Base-by-base conservation (phyloP, 2,113 vertebrate genomes). In the Eleginops maclovinus region DNA sequence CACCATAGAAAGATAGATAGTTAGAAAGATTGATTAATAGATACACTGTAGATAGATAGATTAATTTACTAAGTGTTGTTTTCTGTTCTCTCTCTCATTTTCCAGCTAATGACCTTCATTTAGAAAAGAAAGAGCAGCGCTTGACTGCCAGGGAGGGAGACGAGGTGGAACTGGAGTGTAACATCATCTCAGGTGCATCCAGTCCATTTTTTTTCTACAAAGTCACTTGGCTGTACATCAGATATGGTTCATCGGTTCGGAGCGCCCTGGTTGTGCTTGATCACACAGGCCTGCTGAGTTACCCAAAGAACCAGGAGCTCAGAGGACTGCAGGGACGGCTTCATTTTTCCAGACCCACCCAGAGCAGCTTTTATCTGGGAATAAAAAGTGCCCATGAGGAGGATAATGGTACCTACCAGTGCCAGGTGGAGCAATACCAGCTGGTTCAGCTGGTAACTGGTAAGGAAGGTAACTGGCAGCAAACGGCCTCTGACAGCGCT, bases 381-480 rank as follows among this genome's bases (percentile, higher is more conserved):
- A 86, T 94, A 61, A 74, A 84, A 49, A 87, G 61, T 22, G 64
- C 69, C 12, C 77, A 72, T 1, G 72, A 77, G 50, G 70, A 22
- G 8, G 93, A 94, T 56, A 89, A 83, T 24, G 94, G 93, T 28
- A 43, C 31, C 9, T 95, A 91, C 70, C 74, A 46, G 62, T 95
- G 94, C 54, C 21, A 50, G 26, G 92, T 93, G 74, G 85, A 92
- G 14, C 89, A 89, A 68, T 90, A 93, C 83, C 87, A 92, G 71
- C 72, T 87, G 51, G 81, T 81, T 4, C 51, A 62, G n/a, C n/a
- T n/a, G n/a, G n/a, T n/a, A n/a, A n/a, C n/a, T n/a, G n/a, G n/a
- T n/a, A n/a, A n/a, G 28, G 49, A 88, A 3, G 84, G 87, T 7
- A 63, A 12, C 3, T 93, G 90, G 92, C 68, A 87, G 75, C 71